Percentiles rank a stretch among this genome's conserved stretches.
phyloP scores from a whole-genome alignment of 2,888 invertebrate genomes.

The Euclidia mi region DNA sequence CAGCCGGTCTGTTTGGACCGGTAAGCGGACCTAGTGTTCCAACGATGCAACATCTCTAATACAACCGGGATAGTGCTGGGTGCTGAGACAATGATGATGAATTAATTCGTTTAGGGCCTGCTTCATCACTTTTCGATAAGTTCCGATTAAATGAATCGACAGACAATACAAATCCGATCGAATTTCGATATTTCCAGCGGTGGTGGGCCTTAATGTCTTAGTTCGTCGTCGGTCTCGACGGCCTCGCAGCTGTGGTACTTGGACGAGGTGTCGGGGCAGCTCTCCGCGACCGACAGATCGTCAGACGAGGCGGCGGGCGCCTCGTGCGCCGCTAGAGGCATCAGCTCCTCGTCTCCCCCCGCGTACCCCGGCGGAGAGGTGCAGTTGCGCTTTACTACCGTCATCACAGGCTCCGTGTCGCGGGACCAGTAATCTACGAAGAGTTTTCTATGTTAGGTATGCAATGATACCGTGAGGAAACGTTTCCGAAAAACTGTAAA shows the following conservation, averaged over 20 bases:
- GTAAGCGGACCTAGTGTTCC: too few species aligned
- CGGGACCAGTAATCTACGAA: slow-evolving; percentile 77
- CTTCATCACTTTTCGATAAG: too few species aligned
- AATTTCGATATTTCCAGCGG: too few species aligned
- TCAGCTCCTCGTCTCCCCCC: slow-evolving; percentile 89
- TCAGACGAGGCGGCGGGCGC: slow-evolving; percentile 90
- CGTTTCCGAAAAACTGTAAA: too few species aligned
- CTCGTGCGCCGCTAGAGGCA: slow-evolving; percentile 91
- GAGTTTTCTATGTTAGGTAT: slow-evolving; percentile 12
- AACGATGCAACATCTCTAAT: too few species aligned
- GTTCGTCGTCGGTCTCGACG: slow-evolving; percentile 91
- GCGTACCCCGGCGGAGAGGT: slow-evolving; percentile 58
- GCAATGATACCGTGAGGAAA: not conserved
- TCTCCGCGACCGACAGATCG: slow-evolving; percentile 92
- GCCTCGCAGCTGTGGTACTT: slow-evolving; percentile 94
- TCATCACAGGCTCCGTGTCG: slow-evolving; percentile 61
- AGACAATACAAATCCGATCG: not conserved
- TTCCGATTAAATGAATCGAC: too few species aligned
- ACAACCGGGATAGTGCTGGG: too few species aligned
- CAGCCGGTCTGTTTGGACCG: too few species aligned
- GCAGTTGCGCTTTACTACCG: slow-evolving; percentile 69
- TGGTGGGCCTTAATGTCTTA: slow-evolving; percentile 80
- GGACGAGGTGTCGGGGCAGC: slow-evolving; percentile 93
- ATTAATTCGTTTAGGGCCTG: too few species aligned
- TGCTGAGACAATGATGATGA: too few species aligned